These are phyloP conservation scores for Paracentrotus lividus DNA, from an alignment of 53 echinoderm and acorn worm genomes.

Conservation along the genomic window DNA sequence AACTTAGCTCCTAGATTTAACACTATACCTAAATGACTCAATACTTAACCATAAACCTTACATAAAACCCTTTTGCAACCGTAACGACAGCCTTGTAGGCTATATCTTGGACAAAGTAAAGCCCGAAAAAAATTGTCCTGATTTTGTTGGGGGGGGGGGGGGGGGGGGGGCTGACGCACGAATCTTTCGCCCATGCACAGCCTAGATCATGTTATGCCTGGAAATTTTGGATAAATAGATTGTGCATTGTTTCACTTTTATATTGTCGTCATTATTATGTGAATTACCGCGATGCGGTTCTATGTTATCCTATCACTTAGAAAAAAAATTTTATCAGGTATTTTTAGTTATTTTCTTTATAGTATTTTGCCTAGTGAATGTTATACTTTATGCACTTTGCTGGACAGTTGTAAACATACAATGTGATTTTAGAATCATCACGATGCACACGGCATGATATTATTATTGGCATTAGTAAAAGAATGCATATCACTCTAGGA, in stretches of 20 bases:
- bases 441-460: too few relatives aligned
- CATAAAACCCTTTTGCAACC: too few relatives aligned
- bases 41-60: too few relatives aligned
- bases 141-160: too few relatives aligned
- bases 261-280: not conserved
- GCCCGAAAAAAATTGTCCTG: too few relatives aligned
- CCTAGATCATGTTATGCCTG: too few relatives aligned
- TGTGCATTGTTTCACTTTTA: not conserved
- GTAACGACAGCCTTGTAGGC: too few relatives aligned
- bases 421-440: not conserved
- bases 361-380: not conserved
- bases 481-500: not conserved
- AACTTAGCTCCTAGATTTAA: too few relatives aligned
- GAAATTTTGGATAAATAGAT: not conserved
- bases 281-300: not conserved
- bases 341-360: not conserved
- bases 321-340: not conserved
- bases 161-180: too few relatives aligned
- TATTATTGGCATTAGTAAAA: not conserved
- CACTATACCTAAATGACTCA: too few relatives aligned
- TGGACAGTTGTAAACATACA: not conserved
- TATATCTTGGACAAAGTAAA: too few relatives aligned
- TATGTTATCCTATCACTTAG: not conserved
- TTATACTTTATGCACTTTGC: not conserved
- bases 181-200: too few relatives aligned